Evolutionary conservation across 2,797 vertebrate genomes (phyloP), one percentile per base, ranked within the genome.

Genomic region (Diplodus puntazzo): DNA sequence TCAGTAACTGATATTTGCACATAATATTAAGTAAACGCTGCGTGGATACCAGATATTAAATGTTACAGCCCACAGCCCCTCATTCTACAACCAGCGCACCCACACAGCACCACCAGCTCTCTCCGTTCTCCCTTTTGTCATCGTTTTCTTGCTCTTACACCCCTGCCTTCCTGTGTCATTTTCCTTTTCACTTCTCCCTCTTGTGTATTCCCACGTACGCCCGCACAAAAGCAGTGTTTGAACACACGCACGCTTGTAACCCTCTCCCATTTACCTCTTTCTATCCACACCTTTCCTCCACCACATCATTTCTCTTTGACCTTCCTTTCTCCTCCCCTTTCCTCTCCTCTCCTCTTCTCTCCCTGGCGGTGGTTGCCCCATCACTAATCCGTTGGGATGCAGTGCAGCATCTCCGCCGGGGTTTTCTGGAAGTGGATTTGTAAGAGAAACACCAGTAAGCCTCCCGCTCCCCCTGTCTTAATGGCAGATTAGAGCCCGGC

Each of bases 371-470:
- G 66, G 72, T 65, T 69, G 67, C 76, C 77, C 74, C 70, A 17
- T 62, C 78, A n/a, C 87, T 94, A 92, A 94, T 94, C 92, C 87
- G 58, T 71, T 60, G 85, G 89, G 92, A 93, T 84, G 89, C 84
- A 79, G 88, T 54, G 79, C 85, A 68, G 87, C 83, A 77, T 87
- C 88, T 87, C 89, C 85, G 85, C 67, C 43, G 69, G 89, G 86
- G 84, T 81, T 89, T 89, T 89, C 86, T 88, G 86, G 89, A 81
- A 94, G 92, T 94, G 93, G 93, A 95, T 96, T 94, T 96, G 93
- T 93, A 89, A 94, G 89, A 89, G 90, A 93, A 93, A 95, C 92
- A 95, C 89, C 81, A 86, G 87, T 94, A 95, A 95, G 92, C 92
- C 92, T 87, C 86, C 89, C 89, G 84, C 77, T 83, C 75, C 81